Percentiles rank a stretch among this genome's conserved stretches.
Conservation (phyloP, 2,888 invertebrate genomes). For the Hipparchia sbordonii region DNA sequence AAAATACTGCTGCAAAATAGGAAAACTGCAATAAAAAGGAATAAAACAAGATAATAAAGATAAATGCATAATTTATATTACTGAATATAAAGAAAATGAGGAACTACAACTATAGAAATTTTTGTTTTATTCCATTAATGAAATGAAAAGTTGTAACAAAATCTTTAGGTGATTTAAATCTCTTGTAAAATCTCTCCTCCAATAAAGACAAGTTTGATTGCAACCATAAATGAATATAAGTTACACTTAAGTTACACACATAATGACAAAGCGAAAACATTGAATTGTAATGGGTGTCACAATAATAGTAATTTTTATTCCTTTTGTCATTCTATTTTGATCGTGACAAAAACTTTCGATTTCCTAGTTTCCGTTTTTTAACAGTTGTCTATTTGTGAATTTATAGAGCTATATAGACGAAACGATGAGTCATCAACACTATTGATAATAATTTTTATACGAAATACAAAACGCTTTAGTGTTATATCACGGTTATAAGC, state of each 20-base stretch:
- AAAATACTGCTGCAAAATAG: too few relatives aligned
- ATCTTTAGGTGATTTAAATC: too few relatives aligned
- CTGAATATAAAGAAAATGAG: too few relatives aligned
- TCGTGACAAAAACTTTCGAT: slow-evolving; percentile 19
- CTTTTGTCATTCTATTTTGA: slow-evolving; percentile 8
- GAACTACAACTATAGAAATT: too few relatives aligned
- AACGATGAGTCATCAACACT: neutral
- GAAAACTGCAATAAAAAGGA: too few relatives aligned
- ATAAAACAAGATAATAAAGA: too few relatives aligned
- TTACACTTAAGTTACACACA: neutral
- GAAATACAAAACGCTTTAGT: too few relatives aligned
- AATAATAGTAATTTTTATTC: neutral
- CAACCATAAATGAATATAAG: slow-evolving; percentile 15
- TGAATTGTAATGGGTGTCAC: neutral
- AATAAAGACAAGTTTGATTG: slow-evolving; percentile 22
- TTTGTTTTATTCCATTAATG: too few relatives aligned
- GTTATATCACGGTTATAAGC: too few relatives aligned
- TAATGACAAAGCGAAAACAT: neutral
- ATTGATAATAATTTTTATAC: too few relatives aligned
- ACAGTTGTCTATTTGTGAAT: slow-evolving; percentile 5
- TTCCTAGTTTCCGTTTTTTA: slow-evolving; percentile 19
- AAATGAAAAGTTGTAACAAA: too few relatives aligned
- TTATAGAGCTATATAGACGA: neutral
- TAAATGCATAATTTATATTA: too few relatives aligned
- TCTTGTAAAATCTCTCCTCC: neutral